Percentiles rank a stretch among this genome's conserved stretches.
Evolutionary conservation across 2,888 invertebrate genomes (phyloP).

Genomic region (Carterocephalus palaemon): DNA sequence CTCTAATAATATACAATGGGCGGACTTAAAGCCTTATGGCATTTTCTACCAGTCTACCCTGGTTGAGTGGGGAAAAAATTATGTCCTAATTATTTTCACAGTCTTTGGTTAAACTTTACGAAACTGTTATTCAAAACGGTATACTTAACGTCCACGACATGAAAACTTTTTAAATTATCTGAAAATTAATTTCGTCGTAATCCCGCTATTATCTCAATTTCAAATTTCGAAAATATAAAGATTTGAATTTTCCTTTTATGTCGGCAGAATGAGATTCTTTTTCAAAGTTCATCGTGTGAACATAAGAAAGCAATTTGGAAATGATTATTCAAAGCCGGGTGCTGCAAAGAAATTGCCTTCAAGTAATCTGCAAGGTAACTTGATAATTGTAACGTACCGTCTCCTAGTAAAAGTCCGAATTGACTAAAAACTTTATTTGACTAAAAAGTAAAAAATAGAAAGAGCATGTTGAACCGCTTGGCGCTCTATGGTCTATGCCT

Average conservation of each 20-base stretch:
- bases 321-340: constrained; percentile 16
- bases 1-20: too few species aligned
- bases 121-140: constrained; percentile 53
- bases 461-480: too few species aligned
- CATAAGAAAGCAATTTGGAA: constrained; percentile 25
- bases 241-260: constrained; percentile 39
- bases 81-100: constrained; percentile 10
- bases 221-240: constrained; percentile 49
- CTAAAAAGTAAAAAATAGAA: too few species aligned
- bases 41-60: too few species aligned
- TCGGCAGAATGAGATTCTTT: constrained; percentile 34
- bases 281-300: constrained; percentile 32
- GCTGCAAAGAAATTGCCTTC: constrained; percentile 15
- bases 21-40: too few species aligned
- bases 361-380: too few species aligned
- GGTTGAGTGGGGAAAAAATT: too few species aligned
- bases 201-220: constrained; percentile 47
- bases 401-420: too few species aligned
- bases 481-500: too few species aligned
- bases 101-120: constrained; percentile 28
- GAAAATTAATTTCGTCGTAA: constrained; percentile 50
- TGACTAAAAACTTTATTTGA: too few species aligned
- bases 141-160: constrained; percentile 61
- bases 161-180: constrained; percentile 46
- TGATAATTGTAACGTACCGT: too few species aligned